Base-by-base conservation (phyloP, 1,140 invertebrate species). In the Meloidogyne exigua region DNA sequence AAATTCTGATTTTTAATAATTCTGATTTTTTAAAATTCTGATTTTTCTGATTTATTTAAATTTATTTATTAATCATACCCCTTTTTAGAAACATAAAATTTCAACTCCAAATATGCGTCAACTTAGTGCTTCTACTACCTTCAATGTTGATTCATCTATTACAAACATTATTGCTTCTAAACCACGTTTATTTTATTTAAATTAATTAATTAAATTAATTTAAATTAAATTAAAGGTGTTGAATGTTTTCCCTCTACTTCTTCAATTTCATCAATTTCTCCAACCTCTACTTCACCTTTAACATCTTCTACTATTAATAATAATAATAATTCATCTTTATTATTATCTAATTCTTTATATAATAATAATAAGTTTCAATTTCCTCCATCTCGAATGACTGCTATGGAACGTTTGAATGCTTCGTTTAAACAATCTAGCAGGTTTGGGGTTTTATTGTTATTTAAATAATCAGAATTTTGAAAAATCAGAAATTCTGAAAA, bases 321-420 rank as follows among this genome's bases (percentile, higher is more conserved):
- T n/a, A n/a, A n/a, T n/a, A n/a, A n/a, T n/a, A n/a, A n/a, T n/a
- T n/a, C n/a, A n/a, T n/a, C n/a, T n/a, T n/a, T n/a, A n/a, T n/a
- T n/a, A 57, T 57, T 57, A 57, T n/a, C 49, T 1, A 18, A n/a
- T 57, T 12, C 49, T n/a, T n/a, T 57, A 7, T 57, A 18, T 5
- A n/a, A n/a, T n/a, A n/a, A n/a, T n/a, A n/a, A n/a, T n/a, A 57
- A 57, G 21, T 57, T 57, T 57, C 49, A 57, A 57, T 57, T 57
- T 57, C 49, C 49, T 10, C 49, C 49, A n/a, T 57, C 49, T 57
- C 49, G 49, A 0, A 1, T 57, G n/a, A n/a, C 49, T 57, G n/a
- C 49, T n/a, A 57, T 57, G n/a, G 49, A 57, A 57, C 49, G 49
- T 21, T 57, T 18, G 49, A 57, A 57, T 57, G 49, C 49, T 57